phyloP scores from a whole-genome alignment of 1,140 invertebrate species.

The Aculops lycopersici region DNA sequence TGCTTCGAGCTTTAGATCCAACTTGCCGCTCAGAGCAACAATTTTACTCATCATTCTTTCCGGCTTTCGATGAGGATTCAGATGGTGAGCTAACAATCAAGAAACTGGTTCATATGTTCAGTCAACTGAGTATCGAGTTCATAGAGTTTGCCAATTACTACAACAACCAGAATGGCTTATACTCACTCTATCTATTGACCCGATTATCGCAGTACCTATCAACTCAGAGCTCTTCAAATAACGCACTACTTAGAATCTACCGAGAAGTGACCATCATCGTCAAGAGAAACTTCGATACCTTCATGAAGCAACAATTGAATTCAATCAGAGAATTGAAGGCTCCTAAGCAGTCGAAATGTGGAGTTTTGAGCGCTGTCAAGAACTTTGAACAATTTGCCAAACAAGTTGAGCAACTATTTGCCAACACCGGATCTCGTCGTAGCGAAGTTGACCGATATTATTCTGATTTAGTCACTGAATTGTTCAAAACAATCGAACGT shows the following conservation, averaged over 20 bases:
- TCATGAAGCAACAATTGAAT: slow-evolving; percentile 52
- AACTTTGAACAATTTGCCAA: slow-evolving; percentile 66
- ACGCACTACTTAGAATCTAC: no score
- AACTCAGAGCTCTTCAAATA: slow-evolving; percentile 51
- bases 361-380: slow-evolving; percentile 58
- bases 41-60: slow-evolving; percentile 74
- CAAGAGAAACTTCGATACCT: slow-evolving; percentile 74
- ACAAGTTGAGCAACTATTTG: slow-evolving; percentile 55
- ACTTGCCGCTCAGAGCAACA: slow-evolving; percentile 75
- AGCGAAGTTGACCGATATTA: slow-evolving; percentile 93
- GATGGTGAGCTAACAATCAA: slow-evolving; percentile 10
- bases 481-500: slow-evolving; percentile 47
- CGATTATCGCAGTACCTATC: slow-evolving; percentile 55
- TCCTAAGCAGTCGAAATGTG: slow-evolving; percentile 44
- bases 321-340: slow-evolving; percentile 38
- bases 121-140: slow-evolving; percentile 47
- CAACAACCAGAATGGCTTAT: slow-evolving; percentile 60
- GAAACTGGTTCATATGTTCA: slow-evolving; percentile 61
- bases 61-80: slow-evolving; percentile 50
- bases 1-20: slow-evolving; percentile 55
- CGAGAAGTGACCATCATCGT: slow-evolving; percentile 25
- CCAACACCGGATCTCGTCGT: slow-evolving; percentile 38
- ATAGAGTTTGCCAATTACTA: slow-evolving; percentile 46
- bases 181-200: slow-evolving; percentile 59
- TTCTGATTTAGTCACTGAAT: slow-evolving; percentile 39